Conservation (phyloP, 2,113 vertebrate genomes). For the Erythrocercus mccallii region DNA sequence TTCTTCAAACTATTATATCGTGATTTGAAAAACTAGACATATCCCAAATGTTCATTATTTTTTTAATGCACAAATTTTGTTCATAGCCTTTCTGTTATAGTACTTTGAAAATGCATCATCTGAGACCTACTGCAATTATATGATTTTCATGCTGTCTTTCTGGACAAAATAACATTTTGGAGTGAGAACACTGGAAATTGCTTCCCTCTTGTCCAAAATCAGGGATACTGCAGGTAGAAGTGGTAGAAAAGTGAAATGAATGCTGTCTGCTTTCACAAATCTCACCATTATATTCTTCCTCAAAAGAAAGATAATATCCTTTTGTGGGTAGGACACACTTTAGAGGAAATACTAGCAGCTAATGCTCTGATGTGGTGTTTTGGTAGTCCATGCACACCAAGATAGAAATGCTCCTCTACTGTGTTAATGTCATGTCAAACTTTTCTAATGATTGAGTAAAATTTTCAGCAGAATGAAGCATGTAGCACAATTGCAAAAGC, state of each 20-base stretch:
- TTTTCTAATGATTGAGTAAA: neutral
- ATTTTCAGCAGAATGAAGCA: neutral
- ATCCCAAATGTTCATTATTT: neutral
- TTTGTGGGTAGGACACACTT: neutral
- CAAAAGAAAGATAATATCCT: neutral
- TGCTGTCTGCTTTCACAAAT: neutral
- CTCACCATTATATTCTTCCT: neutral
- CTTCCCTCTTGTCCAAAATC: neutral
- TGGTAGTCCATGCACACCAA: neutral
- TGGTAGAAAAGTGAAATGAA: neutral
- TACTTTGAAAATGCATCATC: neutral
- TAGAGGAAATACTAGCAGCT: neutral
- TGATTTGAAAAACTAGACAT: neutral
- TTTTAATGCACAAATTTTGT: neutral
- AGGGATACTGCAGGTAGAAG: neutral
- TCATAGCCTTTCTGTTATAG: neutral
- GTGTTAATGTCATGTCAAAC: neutral
- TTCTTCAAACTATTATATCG: neutral
- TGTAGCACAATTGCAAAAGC: neutral
- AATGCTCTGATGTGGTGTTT: fast-evolving
- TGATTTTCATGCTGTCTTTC: neutral
- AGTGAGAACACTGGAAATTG: neutral
- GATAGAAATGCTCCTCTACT: neutral
- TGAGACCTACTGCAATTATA: neutral
- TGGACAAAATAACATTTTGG: neutral